Evolutionary conservation across 2,113 vertebrate genomes (phyloP), one percentile per base, ranked within the genome.

Genomic region (Eclectus roratus): DNA sequence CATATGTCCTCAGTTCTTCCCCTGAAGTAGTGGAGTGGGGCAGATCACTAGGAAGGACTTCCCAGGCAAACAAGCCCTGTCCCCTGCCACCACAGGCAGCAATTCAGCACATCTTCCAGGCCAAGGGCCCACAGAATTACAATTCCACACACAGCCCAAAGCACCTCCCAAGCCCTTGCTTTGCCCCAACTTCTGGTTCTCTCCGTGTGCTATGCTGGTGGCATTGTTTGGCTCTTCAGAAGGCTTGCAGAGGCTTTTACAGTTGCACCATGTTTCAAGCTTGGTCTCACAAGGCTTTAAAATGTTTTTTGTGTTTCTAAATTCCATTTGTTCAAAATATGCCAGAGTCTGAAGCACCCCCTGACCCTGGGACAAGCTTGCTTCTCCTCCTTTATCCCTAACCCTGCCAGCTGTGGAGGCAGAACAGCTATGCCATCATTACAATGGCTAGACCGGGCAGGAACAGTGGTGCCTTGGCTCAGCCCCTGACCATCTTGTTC

Each of bases 181-280:
- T 91, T 18, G 1, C 9, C 16, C 15, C 3, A 3, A 0, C 29
- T 84, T 33, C 25, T 4, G 2, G 11, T 56, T 44, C n/a, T 56
- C 29, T 74, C 10, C 24, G 7, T 17, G 14, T 18, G 29, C 2
- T 56, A 12, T 46, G 17, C 53, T 47, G 21, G 60, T 80, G 50
- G 29, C 28, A n/a, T n/a, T 66, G 20, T 47, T 70, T 79, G 58
- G 73, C 25, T 83, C 44, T 85, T 16, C 9, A 47, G 60, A 39
- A 65, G 43, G 35, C 28, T 93, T 52, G n/a, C 0, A 4, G 13
- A 58, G 58, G 15, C 20, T 88, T 77, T 94, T 72, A 39, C 20
- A 91, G 27, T 20, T 72, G 11, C 20, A 70, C 28, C 24, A 56
- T 1, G 1, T 56, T 74, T 76, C 47, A 63, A 39, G 24, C 11